Evolutionary conservation across 2,797 vertebrate genomes (phyloP), one percentile per base, ranked within the genome.

Genomic region (Microcaecilia unicolor): DNA sequence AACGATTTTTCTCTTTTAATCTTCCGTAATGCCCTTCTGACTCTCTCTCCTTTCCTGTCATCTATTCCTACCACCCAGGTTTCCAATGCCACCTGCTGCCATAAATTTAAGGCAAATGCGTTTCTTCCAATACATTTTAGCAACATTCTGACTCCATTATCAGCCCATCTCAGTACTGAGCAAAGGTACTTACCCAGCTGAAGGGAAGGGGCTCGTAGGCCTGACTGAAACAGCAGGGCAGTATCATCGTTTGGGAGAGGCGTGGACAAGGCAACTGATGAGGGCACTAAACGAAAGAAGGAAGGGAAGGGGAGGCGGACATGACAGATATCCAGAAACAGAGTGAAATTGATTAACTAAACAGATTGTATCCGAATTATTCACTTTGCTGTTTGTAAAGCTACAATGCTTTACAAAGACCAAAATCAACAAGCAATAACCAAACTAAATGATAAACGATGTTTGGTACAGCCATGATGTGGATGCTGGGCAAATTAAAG

Each of bases 161-260:
- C 25, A 27, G 11, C 15, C 50, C 25, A 10, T n/a, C 23, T 4
- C n/a, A n/a, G n/a, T n/a, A n/a, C n/a, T n/a, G n/a, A n/a, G n/a
- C n/a, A n/a, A n/a, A n/a, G 5, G 15, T 46, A 62, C 76, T 78
- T 48, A 91, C 90, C 78, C 68, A 67, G 2, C 49, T 42, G 35
- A 86, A 66, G 25, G 70, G 66, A 37, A 91, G 74, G 18, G 87
- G 73, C 6, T 74, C 53, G 58, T 88, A 89, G 6, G 39, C 31
- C 63, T 93, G 91, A 15, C 61, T 55, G 64, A 89, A 91, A 73
- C 89, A 93, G 51, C 91, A 93, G 27, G 88, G 87, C 15, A 66
- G n/a, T 11, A 39, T 6, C 6, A 27, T 34, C 12, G 53, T 31
- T 9, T 16, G 33, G 18, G 63, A 20, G 41, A 90, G 37, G 66